These are phyloP conservation scores for Sebastes schlegelii DNA, from an alignment of 2,113 vertebrate species.

Conservation along the genomic window DNA sequence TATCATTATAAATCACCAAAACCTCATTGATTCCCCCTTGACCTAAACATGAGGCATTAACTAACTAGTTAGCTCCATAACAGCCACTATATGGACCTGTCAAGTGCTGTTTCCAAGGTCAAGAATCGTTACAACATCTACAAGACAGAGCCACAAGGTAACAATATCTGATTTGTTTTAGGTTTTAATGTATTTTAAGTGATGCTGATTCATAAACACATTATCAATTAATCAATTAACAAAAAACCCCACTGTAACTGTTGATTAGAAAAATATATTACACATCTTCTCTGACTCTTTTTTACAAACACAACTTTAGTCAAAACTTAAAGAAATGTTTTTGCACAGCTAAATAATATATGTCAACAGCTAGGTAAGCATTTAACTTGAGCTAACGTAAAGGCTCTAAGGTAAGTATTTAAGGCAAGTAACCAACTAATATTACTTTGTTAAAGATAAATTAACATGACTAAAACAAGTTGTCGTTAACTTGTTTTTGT, in stretches of 20 bases:
- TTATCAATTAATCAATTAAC: neutral
- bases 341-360: neutral
- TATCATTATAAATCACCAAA: neutral
- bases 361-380: neutral
- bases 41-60: neutral
- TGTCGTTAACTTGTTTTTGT: neutral
- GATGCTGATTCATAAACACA: neutral
- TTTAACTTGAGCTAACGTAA: neutral
- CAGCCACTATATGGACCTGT: neutral
- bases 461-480: neutral
- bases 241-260: neutral
- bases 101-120: neutral
- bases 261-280: neutral
- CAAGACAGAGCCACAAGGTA: neutral
- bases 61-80: neutral
- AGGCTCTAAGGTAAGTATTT: neutral
- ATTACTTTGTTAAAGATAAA: neutral
- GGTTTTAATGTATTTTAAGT: neutral
- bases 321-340: neutral
- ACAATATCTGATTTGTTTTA: neutral
- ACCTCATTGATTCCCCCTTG: neutral
- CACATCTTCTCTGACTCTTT: neutral
- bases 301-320: neutral
- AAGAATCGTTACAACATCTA: neutral
- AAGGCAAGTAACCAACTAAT: neutral